Percentiles rank a stretch among this genome's conserved stretches.
Evolutionary conservation across 2,113 vertebrate species (phyloP).

Genomic region (Cnemophilus loriae): DNA sequence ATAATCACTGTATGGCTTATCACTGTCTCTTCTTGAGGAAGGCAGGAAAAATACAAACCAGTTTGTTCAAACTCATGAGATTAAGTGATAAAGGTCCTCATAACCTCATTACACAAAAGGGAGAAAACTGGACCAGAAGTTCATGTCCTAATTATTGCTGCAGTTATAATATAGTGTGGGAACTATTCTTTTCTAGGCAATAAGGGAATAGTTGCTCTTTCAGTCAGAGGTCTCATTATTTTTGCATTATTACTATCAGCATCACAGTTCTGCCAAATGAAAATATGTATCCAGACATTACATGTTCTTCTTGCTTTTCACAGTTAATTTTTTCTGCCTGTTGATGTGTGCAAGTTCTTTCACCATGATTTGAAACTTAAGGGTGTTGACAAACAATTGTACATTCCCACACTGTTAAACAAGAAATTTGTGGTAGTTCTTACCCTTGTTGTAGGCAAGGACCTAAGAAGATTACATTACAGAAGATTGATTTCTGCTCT

Average conservation of each 20-base stretch:
- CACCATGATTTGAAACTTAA: not conserved
- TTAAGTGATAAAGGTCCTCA: not conserved
- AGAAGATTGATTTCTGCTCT: slow-evolving; percentile 1
- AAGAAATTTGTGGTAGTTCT: not conserved
- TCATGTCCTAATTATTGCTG: not conserved
- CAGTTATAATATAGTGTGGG: not conserved
- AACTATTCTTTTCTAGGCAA: not conserved
- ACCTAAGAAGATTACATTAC: not conserved
- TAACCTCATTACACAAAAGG: not conserved
- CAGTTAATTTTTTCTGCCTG: not conserved
- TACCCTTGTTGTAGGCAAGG: not conserved
- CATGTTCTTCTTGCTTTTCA: not conserved
- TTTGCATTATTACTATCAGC: not conserved
- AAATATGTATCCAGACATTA: not conserved
- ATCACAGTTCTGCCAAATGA: not conserved
- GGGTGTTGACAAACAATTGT: not conserved
- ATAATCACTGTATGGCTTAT: not conserved
- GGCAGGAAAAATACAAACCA: not conserved
- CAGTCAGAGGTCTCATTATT: not conserved
- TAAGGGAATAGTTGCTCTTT: not conserved
- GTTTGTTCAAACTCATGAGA: not conserved
- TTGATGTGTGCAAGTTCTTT: not conserved
- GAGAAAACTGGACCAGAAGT: not conserved
- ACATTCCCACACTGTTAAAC: not conserved
- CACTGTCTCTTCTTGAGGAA: not conserved